A percentile compares a stretch with the other conserved stretches of the same genome.
Evolutionary conservation across 1,140 invertebrate species (phyloP).

Genomic region (Globodera rostochiensis): DNA sequence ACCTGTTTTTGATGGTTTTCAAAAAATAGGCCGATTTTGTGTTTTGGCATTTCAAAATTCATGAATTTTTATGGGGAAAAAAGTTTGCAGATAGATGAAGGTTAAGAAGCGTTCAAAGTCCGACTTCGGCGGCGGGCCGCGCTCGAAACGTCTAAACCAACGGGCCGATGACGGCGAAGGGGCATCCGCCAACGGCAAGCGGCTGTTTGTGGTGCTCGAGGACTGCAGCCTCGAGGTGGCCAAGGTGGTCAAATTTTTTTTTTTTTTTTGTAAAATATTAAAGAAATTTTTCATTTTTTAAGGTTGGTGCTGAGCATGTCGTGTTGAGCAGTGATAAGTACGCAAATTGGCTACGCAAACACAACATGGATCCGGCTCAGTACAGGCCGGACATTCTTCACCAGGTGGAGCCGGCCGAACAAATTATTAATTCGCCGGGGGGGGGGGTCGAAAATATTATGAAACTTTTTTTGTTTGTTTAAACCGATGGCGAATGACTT

Average conservation of each 20-base stretch:
- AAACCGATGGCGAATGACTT: too few relatives aligned
- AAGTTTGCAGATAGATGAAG: neutral
- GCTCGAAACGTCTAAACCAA: slow-evolving; percentile 32
- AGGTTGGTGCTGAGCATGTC: slow-evolving; percentile 69
- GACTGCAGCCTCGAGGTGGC: slow-evolving; percentile 90
- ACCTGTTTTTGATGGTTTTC: too few relatives aligned
- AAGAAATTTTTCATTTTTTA: slow-evolving; percentile 37
- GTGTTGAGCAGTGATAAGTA: slow-evolving; percentile 69
- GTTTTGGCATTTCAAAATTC: too few relatives aligned
- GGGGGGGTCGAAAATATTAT: too few relatives aligned
- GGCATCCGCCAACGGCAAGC: slow-evolving; percentile 33
- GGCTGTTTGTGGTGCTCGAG: slow-evolving; percentile 86
- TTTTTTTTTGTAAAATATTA: neutral
- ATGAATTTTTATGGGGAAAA: too few relatives aligned
- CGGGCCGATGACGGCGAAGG: slow-evolving; percentile 4
- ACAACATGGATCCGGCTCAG: slow-evolving; percentile 67
- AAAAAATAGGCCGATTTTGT: too few relatives aligned
- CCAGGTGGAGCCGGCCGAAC: slow-evolving; percentile 63
- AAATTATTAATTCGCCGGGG: too few relatives aligned
- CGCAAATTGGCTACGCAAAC: slow-evolving; percentile 66
- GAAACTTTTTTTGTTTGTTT: too few relatives aligned
- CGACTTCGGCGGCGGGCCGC: slow-evolving; percentile 10
- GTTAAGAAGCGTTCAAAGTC: neutral
- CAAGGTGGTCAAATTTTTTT: slow-evolving; percentile 74
- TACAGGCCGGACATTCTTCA: slow-evolving; percentile 71